phyloP scores from a whole-genome alignment of 2,888 invertebrate species.

The Apotomis capreana region DNA sequence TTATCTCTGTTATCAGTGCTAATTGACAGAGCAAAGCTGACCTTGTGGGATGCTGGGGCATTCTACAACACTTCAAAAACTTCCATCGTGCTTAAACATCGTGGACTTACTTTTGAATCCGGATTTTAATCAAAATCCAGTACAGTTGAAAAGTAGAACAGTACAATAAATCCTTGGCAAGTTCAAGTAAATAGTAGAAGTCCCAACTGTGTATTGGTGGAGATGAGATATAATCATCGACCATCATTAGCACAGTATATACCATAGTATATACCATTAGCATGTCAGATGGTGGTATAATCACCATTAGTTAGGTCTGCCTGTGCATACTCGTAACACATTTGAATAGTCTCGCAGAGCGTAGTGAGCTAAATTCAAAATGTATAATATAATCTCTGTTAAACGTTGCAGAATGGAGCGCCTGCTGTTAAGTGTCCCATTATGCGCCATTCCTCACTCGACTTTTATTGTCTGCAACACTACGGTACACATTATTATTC shows the following conservation, averaged over 20 bases:
- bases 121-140: no score
- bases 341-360: no score
- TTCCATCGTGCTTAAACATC: neutral
- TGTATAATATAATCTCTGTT: neutral
- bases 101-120: neutral
- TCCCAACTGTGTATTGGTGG: no score
- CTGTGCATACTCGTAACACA: no score
- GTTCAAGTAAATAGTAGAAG: no score
- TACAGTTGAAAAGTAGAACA: no score
- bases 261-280: no score
- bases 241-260: no score
- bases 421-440: constrained; percentile 20
- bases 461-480: constrained; percentile 18
- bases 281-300: no score
- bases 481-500: constrained; percentile 18
- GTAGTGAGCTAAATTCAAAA: neutral
- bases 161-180: no score
- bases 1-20: constrained; percentile 55
- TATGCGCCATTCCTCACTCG: constrained; percentile 24
- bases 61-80: constrained; percentile 2
- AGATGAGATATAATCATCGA: no score
- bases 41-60: constrained; percentile 53
- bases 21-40: constrained; percentile 55
- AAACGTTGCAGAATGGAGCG: constrained; percentile 18
- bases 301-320: no score